Conservation (phyloP, 2,113 vertebrate species). For the Puma concolor region DNA sequence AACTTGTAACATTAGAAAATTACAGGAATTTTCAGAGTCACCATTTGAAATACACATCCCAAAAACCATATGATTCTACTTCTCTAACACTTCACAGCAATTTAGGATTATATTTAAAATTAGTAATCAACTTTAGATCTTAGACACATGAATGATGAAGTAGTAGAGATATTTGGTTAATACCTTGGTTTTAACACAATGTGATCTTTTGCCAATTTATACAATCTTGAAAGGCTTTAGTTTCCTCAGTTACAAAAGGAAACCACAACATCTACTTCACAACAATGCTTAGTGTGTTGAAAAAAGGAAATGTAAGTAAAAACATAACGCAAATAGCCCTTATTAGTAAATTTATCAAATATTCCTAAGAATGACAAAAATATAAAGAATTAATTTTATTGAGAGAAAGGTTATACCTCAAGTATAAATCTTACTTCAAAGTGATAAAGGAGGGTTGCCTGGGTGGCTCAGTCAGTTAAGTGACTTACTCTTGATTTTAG, state of each 20-base stretch:
- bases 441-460: neutral
- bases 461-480: too few species aligned
- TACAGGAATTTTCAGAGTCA: neutral
- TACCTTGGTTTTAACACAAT: neutral
- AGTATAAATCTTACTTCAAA: neutral
- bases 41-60: neutral
- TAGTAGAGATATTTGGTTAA: neutral
- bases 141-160: neutral
- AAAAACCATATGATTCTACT: neutral
- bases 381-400: neutral
- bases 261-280: neutral
- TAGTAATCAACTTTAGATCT: neutral
- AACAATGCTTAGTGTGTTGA: neutral
- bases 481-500: too few species aligned
- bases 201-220: neutral
- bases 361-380: neutral
- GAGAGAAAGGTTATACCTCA: neutral
- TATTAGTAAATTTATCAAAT: neutral
- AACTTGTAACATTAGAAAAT: neutral
- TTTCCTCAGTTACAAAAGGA: neutral
- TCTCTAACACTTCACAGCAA: neutral
- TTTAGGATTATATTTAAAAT: neutral
- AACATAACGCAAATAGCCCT: neutral
- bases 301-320: neutral
- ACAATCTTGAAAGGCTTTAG: constrained; percentile 10